phyloP scores from a whole-genome alignment of 2,797 vertebrate genomes.

The Borostomias antarcticus region DNA sequence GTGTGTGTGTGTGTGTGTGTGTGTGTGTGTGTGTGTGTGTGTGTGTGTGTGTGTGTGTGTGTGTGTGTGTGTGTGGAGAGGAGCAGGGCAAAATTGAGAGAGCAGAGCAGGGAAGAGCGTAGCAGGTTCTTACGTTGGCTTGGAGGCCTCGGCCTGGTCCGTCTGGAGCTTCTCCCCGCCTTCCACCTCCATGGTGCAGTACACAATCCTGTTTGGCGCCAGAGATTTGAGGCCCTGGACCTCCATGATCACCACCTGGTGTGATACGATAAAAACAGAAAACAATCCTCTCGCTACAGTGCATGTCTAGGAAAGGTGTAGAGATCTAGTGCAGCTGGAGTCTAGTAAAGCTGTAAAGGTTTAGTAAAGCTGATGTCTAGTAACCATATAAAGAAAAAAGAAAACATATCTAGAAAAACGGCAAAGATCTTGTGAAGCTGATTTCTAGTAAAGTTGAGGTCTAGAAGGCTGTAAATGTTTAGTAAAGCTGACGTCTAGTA shows the following conservation, averaged over 20 bases:
- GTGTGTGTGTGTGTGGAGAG: too few relatives aligned
- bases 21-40: conserved; percentile 5
- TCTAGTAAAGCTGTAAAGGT: too few relatives aligned
- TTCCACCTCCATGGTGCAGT: conserved; percentile 99
- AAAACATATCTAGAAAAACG: too few relatives aligned
- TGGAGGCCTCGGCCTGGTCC: conserved; percentile 97
- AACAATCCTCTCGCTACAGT: conserved; percentile 14
- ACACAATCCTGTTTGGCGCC: conserved; percentile 97
- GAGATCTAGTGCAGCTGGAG: too few relatives aligned
- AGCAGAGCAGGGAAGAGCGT: background rate
- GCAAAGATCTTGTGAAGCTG: too few relatives aligned
- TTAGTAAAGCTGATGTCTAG: too few relatives aligned
- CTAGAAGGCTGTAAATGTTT: too few relatives aligned
- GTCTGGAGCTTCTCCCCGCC: conserved; percentile 98
- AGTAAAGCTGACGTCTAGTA: too few relatives aligned
- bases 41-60: conserved; percentile 4
- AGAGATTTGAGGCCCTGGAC: conserved; percentile 96
- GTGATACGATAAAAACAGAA: conserved; percentile 35
- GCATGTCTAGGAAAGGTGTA: too few relatives aligned
- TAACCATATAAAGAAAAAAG: too few relatives aligned
- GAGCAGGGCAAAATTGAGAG: too few relatives aligned
- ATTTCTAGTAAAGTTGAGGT: too few relatives aligned
- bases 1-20: conserved; percentile 4
- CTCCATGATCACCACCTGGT: conserved; percentile 98
- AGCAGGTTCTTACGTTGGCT: conserved; percentile 89